Percentiles rank a stretch among this genome's conserved stretches.
Evolutionary conservation across 2,113 vertebrate species (phyloP).

Genomic region (Xenopus borealis): DNA sequence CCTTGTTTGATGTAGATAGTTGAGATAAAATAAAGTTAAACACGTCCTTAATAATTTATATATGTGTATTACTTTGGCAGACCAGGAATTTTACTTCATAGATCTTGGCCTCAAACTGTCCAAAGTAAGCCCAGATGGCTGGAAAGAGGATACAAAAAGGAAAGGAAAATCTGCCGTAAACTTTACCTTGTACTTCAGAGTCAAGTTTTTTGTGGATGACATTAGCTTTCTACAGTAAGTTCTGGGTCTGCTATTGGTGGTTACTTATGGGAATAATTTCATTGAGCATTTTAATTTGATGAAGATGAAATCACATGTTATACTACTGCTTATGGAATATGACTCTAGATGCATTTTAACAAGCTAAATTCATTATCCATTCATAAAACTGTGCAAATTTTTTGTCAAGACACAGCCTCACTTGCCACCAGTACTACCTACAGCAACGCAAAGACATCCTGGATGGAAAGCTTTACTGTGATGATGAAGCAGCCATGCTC

Average conservation of each 20-base stretch:
- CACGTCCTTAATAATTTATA: too few species aligned
- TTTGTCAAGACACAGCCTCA: conserved; percentile 78
- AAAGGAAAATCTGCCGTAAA: conserved; percentile 75
- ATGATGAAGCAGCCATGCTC: conserved; percentile 82
- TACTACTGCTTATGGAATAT: neutral
- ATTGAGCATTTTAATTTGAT: neutral
- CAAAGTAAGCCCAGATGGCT: conserved; percentile 93
- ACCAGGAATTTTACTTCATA: conserved; percentile 91
- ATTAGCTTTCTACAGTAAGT: conserved; percentile 90
- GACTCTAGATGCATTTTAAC: conserved; percentile 9
- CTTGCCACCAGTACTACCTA: conserved; percentile 94
- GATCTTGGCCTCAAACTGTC: conserved; percentile 87
- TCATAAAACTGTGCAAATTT: neutral
- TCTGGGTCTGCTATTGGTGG: neutral
- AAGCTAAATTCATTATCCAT: neutral
- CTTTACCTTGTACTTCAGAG: conserved; percentile 89
- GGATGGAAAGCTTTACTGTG: conserved; percentile 86
- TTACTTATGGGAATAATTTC: neutral
- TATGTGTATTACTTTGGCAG: conserved; percentile 59
- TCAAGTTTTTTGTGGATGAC: conserved; percentile 95
- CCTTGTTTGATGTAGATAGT: too few species aligned
- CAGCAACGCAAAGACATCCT: conserved; percentile 90
- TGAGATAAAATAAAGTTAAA: too few species aligned
- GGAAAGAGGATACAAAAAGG: conserved; percentile 92
- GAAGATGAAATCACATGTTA: neutral